Evolutionary conservation across 2,113 vertebrate genomes (phyloP), one percentile per base, ranked within the genome.

Genomic region (pig (Sus scrofa)): DNA sequence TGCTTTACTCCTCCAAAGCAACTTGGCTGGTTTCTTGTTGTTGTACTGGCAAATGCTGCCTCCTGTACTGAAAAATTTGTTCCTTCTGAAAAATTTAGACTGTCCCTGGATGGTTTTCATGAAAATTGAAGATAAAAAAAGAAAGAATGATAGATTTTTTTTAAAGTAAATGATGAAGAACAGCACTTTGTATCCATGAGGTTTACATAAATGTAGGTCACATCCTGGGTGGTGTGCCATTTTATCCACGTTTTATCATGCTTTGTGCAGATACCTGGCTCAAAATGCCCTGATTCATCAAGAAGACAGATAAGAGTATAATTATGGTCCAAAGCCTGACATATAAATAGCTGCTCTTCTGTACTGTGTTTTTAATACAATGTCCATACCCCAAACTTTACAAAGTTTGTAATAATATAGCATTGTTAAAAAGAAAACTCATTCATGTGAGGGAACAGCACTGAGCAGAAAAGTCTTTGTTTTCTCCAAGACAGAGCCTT

Each of bases 61-160:
- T 97, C 95, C 50, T 95, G 94, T 92, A 92, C 97, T 97, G 97
- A 97, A 97, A 97, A 96, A 91, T 90, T 90, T 96, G 97, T 98
- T 97, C 96, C 92, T 96, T 96, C 96, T 95, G 95, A 97, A 97
- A 97, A 96, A 90, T 86, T 19, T 84, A 92, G 93, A 97, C 71
- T 68, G 62, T 94, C 89, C 83, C 95, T 98, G 94, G 79, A 95
- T 95, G 81, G 52, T 93, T 96, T 96, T 95, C 89, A 88, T 96
- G 86, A 92, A 83, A 92, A 94, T 95, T 79, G 71, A 86, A 96
- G 86, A 96, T 95, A 73, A 86, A 90, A 90, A 93, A 84, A 89
- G 87, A 78, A 84, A 91, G 26, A 95, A 94, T 79, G 67, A 82
- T 27, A 87, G 30, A 27, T 60, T 39, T 91, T 73, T 78, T 67